Evolutionary conservation across 2,113 vertebrate genomes (phyloP).

Genomic region (Rhea pennata): DNA sequence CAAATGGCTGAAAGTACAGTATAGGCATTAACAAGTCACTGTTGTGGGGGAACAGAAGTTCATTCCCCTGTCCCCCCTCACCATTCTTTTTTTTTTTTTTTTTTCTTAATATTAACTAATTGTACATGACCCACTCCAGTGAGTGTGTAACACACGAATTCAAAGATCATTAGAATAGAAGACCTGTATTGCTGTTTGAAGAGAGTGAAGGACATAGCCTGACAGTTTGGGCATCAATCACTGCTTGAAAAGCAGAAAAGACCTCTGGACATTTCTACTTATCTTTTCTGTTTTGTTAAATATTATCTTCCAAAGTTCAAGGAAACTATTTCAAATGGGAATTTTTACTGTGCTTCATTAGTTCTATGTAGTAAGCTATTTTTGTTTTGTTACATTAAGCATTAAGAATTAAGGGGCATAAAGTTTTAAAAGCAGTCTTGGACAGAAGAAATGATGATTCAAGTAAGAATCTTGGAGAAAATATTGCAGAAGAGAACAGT

Average conservation of each 20-base stretch:
- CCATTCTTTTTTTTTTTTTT: too few relatives aligned
- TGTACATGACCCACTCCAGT: not conserved
- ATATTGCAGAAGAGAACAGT: not conserved
- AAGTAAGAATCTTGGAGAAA: not conserved
- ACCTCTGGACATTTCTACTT: not conserved
- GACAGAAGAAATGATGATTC: not conserved
- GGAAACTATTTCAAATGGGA: not conserved
- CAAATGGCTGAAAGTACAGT: not conserved
- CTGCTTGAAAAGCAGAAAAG: not conserved
- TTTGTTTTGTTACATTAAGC: not conserved
- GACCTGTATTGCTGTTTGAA: not conserved
- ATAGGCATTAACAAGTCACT: not conserved
- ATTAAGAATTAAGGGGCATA: not conserved
- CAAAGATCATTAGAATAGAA: not conserved
- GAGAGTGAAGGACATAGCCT: not conserved
- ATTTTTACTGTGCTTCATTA: not conserved
- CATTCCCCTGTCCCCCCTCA: not conserved
- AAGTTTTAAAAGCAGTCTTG: not conserved
- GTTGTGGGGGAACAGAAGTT: not conserved
- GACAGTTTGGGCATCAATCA: not conserved
- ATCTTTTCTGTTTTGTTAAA: not conserved
- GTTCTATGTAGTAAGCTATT: not conserved
- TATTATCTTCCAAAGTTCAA: not conserved
- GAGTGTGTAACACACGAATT: not conserved
- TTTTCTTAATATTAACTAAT: not conserved